Base-by-base conservation (phyloP, 2,888 invertebrate genomes). In the Sepioteuthis lessoniana region DNA sequence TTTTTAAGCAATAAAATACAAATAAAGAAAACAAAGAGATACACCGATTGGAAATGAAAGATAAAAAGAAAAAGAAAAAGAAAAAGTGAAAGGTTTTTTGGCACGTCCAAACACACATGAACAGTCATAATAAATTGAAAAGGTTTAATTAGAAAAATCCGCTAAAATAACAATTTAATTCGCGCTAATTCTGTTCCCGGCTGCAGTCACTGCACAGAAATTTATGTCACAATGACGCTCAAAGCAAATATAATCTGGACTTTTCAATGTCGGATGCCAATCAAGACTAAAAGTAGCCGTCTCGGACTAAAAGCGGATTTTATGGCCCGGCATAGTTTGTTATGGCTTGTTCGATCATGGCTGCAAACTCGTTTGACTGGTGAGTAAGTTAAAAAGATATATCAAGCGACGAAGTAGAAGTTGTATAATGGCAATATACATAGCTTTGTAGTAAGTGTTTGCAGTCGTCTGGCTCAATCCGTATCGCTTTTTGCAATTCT, bases 231-330 rank as follows among this genome's bases (percentile, higher is more conserved):
- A 76, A 76, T 76, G 35, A 35, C n/a, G 76, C 76, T 76, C 76
- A 76, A 76, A 76, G 76, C 76, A 76, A 76, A 76, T 35, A 76
- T 76, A 76, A 76, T 76, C 76, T 76, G 76, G n/a, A 16, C 76
- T n/a, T 76, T 76, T 76, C n/a, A n/a, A 76, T 76, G 76, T 76
- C 76, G 76, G 35, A 76, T 76, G 76, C 76, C 76, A 76, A 76
- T 76, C 76, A 76, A 76, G 76, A 76, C 76, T 76, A 76, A 76
- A 76, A 76, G 35, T 35, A n/a, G 76, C 25, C n/a, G 35, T 76
- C 76, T 76, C 76, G n/a, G 35, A 16, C 76, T n/a, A 10, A 76
- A 35, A 76, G 76, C 76, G 76, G 76, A 76, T 76, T 76, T 76
- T 35, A n/a, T 76, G 13, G 76, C n/a, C 35, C 31, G 25, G 28